Evolutionary conservation across 2,113 vertebrate genomes (phyloP).

Genomic region (Malaclemys terrapin): DNA sequence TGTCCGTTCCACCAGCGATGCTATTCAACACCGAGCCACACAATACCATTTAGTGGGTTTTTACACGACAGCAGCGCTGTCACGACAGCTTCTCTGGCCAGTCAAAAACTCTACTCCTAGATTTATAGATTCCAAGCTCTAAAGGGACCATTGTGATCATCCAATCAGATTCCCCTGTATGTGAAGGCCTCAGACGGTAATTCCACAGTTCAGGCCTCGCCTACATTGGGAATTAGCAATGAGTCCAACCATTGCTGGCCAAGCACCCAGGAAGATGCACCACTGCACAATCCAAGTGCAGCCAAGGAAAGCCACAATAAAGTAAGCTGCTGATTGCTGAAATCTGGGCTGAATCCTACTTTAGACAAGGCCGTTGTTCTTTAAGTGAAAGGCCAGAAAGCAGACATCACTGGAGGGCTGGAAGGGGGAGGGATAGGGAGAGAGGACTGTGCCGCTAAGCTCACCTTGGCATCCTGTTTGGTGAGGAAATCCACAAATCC

Average conservation of each 20-base stretch:
- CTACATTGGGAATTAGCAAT: no score
- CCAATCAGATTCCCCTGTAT: no score
- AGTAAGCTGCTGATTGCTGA: neutral
- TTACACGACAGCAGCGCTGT: neutral
- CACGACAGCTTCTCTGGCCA: neutral
- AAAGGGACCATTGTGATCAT: no score
- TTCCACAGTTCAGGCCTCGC: no score
- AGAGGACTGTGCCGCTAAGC: neutral
- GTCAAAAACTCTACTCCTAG: neutral
- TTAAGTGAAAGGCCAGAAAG: no score
- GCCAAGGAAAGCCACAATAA: neutral
- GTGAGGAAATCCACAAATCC: conserved; percentile 97
- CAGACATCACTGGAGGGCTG: neutral
- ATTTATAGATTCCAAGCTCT: no score
- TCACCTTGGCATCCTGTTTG: conserved; percentile 97
- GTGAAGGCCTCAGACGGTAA: no score
- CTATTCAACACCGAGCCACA: neutral
- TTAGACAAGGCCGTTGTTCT: neutral
- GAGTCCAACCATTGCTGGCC: neutral
- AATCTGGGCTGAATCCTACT: neutral
- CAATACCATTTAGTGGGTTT: neutral
- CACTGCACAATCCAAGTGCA: neutral
- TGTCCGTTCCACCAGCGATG: neutral
- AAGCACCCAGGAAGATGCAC: neutral
- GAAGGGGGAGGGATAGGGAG: neutral